Conservation (phyloP, 2,113 vertebrate genomes). For the Regulus satrapa region DNA sequence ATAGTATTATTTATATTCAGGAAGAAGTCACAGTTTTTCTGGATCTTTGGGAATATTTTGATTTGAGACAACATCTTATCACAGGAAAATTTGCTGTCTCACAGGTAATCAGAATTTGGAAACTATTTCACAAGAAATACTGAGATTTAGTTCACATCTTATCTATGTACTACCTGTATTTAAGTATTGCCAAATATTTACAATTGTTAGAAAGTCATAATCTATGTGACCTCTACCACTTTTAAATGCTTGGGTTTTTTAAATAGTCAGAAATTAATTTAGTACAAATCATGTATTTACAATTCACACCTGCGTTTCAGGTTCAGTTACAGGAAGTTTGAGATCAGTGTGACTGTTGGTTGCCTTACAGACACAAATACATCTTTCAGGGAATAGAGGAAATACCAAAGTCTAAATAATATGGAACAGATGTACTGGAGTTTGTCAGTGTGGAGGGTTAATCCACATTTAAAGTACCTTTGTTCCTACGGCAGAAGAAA, state of each 20-base stretch:
- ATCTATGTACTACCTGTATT: neutral
- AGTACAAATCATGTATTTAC: neutral
- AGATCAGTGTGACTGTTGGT: neutral
- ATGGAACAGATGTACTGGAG: neutral
- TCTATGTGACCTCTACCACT: neutral
- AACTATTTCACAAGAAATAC: neutral
- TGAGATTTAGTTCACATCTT: neutral
- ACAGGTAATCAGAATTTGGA: neutral
- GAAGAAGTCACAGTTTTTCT: neutral
- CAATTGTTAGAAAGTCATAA: neutral
- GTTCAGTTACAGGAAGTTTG: neutral
- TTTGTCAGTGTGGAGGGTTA: neutral
- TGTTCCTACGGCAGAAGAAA: neutral
- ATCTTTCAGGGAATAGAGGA: neutral
- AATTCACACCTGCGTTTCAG: neutral
- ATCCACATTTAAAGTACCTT: neutral
- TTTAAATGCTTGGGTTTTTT: neutral
- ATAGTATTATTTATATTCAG: neutral
- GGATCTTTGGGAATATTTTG: neutral
- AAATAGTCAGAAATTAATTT: neutral
- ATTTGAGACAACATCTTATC: neutral
- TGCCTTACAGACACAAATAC: neutral
- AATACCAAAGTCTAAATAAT: neutral
- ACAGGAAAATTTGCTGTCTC: neutral
- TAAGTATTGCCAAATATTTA: neutral